A percentile compares a stretch with the other conserved stretches of the same genome.
Conservation (phyloP, 2,113 vertebrate species). For the Lonchura striata region DNA sequence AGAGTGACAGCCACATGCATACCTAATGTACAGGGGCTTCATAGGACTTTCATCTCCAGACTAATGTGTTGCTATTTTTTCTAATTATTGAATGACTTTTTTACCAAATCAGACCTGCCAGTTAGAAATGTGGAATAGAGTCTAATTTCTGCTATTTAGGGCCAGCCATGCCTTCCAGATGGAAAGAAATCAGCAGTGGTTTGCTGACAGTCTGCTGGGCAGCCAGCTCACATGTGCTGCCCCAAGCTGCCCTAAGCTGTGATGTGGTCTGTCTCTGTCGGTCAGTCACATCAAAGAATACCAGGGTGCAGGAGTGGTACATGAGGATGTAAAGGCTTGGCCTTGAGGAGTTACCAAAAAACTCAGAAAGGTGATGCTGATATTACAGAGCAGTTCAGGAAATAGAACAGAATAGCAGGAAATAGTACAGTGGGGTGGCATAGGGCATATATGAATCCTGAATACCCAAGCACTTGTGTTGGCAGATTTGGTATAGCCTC, state of each 20-base stretch:
- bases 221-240: not conserved
- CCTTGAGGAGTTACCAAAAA: not conserved
- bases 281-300: not conserved
- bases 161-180: not conserved
- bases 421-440: not conserved
- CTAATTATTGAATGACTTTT: not conserved
- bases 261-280: not conserved
- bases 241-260: not conserved
- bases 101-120: not conserved
- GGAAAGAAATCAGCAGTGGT: not conserved
- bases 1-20: rapidly evolving
- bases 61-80: rapidly evolving
- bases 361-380: not conserved
- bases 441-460: not conserved
- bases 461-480: not conserved
- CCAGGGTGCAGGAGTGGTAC: too few species aligned
- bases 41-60: not conserved
- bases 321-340: not conserved
- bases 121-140: not conserved
- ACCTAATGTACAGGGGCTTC: not conserved
- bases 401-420: not conserved
- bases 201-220: not conserved
- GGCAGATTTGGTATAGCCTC: not conserved
- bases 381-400: not conserved
- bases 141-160: not conserved